Evolutionary conservation across 2,888 invertebrate species (phyloP), one percentile per base, ranked within the genome.

Genomic region (Encarsia formosa): DNA sequence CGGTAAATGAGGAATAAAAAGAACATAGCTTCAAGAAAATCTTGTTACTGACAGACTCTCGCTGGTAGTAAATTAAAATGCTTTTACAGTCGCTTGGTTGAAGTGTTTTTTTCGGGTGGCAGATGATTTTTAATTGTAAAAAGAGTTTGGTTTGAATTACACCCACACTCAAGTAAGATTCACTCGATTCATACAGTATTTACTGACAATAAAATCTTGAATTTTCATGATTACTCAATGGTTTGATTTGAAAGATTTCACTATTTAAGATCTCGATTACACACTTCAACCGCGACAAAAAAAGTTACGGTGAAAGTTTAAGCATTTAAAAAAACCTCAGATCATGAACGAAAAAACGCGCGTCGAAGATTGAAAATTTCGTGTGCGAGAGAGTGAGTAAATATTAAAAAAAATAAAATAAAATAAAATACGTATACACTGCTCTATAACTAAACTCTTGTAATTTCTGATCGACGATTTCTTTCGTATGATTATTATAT

Each of bases 401-500:
- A 39, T 19, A 43, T 45, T 8, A 32, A 42, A 26, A 44, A 20
- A 45, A 35, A 16, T 41, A 29, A 23, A 43, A 32, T 2, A 29
- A 34, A 42, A 31, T 45, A 47, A 38, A 41, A 46, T 50, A 51
- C 56, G 51, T 54, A 44, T 51, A 58, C 53, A 56, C 53, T 53
- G 53, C 56, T 56, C 56, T 51, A 53, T 50, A 56, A 40, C 53
- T 44, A 32, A 56, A 56, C 53, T 56, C 64, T 70, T 63, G 60
- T 62, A 62, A 62, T 60, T 61, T 68, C 65, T 65, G 60, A 70
- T 70, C 69, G 63, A 70, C 61, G 60, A 68, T 70, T 70, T 63
- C 62, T 70, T 71, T 71, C 66, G 62, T 70, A 70, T 70, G 63
- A 69, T 69, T 71, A 69, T 63, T 54, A 55, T 55, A 50, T 64